Evolutionary conservation across 2,888 invertebrate species (phyloP).

Genomic region (Agonum fuliginosum): DNA sequence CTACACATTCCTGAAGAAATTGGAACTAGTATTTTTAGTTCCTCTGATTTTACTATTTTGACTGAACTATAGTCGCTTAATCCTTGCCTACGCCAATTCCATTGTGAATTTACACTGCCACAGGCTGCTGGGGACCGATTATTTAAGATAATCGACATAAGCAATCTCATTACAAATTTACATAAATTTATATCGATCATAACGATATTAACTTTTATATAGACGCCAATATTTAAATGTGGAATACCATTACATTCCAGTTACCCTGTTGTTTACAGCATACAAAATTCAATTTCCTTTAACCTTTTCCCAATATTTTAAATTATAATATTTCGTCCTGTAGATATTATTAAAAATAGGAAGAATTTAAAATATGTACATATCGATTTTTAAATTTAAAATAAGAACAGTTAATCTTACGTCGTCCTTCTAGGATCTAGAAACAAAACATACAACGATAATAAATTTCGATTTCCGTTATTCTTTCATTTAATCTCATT

Average conservation of each 20-base stretch:
- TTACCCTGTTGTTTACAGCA: neutral
- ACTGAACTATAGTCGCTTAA: neutral
- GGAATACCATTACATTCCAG: neutral
- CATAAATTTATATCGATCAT: slow-evolving; percentile 25
- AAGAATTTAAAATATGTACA: neutral
- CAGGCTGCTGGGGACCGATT: neutral
- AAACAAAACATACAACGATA: neutral
- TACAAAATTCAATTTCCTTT: neutral
- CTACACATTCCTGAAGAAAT: too few species aligned
- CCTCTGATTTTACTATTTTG: too few species aligned
- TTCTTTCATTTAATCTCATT: slow-evolving; percentile 19
- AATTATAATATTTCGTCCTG: neutral
- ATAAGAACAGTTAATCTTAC: neutral
- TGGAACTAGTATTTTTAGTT: too few species aligned
- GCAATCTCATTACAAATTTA: slow-evolving; percentile 25
- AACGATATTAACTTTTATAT: slow-evolving; percentile 15
- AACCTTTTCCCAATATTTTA: neutral
- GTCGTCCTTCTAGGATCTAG: neutral
- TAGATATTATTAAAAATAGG: neutral
- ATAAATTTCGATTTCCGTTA: neutral
- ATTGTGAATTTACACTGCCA: neutral
- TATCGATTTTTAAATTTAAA: too few species aligned
- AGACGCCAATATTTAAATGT: slow-evolving; percentile 11
- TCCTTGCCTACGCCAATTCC: neutral
- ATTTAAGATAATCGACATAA: slow-evolving; percentile 28